Percentiles rank a stretch among this genome's conserved stretches.
These are phyloP conservation scores for Lemur catta DNA, from an alignment of 2,797 vertebrate genomes.

Conservation along the genomic window DNA sequence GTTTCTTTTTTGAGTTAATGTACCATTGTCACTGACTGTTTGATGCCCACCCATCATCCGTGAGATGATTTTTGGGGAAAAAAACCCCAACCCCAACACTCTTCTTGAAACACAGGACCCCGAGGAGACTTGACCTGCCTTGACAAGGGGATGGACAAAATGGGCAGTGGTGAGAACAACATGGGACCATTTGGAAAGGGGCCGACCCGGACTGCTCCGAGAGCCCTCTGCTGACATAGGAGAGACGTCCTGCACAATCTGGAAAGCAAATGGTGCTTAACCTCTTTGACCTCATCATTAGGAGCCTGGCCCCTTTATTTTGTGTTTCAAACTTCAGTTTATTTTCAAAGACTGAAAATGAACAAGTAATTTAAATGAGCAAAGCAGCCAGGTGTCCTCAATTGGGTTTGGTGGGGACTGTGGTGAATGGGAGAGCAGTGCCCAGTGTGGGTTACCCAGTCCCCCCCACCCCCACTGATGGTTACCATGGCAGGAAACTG, in stretches of 20 bases:
- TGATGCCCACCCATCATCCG: neutral
- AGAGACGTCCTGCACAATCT: neutral
- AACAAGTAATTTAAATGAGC: neutral
- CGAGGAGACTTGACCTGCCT: neutral
- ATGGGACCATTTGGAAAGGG: neutral
- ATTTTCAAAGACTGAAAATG: neutral
- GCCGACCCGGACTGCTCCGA: neutral
- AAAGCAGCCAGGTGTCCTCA: neutral
- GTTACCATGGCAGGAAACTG: neutral
- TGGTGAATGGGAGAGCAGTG: neutral
- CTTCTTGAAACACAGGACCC: neutral
- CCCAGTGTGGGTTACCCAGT: neutral
- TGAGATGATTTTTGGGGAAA: neutral
- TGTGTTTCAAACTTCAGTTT: neutral
- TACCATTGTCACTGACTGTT: neutral
- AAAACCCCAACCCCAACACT: neutral
- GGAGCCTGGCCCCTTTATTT: neutral
- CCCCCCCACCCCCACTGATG: neutral
- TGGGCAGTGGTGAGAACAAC: no score
- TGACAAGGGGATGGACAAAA: neutral
- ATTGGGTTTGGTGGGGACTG: no score
- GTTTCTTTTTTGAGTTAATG: neutral
- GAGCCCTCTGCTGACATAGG: accelerated
- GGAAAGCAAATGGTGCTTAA: neutral
- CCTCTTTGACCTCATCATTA: neutral